A percentile compares a stretch with the other conserved stretches of the same genome.
Evolutionary conservation across 1,140 invertebrate species (phyloP).

Genomic region (Drosophila ohnishii): DNA sequence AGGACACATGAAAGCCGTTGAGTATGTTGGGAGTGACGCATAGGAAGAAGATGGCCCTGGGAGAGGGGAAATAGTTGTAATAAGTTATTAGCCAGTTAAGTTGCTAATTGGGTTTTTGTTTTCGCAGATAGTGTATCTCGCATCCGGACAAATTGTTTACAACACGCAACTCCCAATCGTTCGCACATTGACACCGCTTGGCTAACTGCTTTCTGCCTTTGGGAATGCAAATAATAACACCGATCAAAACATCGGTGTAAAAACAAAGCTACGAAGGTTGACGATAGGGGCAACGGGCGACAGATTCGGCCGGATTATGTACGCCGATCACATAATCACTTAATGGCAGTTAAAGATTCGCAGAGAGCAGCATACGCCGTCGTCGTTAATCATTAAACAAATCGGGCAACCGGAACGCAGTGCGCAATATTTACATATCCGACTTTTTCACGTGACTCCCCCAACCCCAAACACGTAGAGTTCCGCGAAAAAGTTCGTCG

Average conservation of each 20-base stretch:
- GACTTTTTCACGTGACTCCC: constrained; percentile 44
- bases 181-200: constrained; percentile 60
- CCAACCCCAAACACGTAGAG: constrained; percentile 21
- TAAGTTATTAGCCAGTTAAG: constrained; percentile 13
- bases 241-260: constrained; percentile 52
- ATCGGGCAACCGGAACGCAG: constrained; percentile 70
- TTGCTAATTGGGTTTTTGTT: constrained; percentile 61
- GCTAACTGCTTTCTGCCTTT: constrained; percentile 35
- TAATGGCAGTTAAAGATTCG: constrained; percentile 35
- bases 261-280: constrained; percentile 69
- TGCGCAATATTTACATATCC: constrained; percentile 72
- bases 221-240: constrained; percentile 38
- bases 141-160: constrained; percentile 52
- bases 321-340: constrained; percentile 42
- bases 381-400: constrained; percentile 62
- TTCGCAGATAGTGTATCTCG: constrained; percentile 29
- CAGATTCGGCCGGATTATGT: constrained; percentile 36
- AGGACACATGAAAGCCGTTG: constrained; percentile 85
- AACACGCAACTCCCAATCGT: constrained; percentile 61
- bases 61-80: constrained; percentile 4
- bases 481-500: constrained; percentile 44
- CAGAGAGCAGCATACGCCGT: constrained; percentile 16
- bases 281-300: constrained; percentile 11
- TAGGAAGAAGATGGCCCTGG: constrained; percentile 84
- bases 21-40: constrained; percentile 84